phyloP scores from a whole-genome alignment of 2,113 vertebrate species.

The Motacilla tschutschensis region DNA sequence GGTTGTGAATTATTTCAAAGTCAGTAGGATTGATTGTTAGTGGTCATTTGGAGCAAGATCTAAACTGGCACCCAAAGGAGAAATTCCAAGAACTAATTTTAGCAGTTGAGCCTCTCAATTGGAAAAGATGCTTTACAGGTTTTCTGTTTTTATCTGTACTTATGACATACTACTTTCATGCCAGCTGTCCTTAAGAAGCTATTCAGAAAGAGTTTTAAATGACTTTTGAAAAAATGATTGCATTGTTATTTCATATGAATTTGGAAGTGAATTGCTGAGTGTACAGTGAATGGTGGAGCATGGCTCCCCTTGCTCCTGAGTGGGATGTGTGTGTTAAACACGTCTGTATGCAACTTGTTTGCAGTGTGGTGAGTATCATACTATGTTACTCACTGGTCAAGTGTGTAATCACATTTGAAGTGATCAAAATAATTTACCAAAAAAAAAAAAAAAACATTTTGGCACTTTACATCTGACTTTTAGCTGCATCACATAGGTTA shows the following conservation, averaged over 20 bases:
- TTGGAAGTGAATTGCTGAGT: conserved; percentile 18
- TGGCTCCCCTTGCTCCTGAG: not conserved
- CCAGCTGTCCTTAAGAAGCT: not conserved
- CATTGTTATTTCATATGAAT: not conserved
- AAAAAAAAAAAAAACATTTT: not conserved
- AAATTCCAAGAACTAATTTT: conserved; percentile 62
- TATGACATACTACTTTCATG: conserved; percentile 4
- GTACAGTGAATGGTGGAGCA: not conserved
- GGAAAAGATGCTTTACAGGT: conserved; percentile 45
- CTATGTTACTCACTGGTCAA: not conserved
- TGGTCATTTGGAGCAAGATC: conserved; percentile 49
- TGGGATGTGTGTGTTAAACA: not conserved
- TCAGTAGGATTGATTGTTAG: conserved; percentile 19
- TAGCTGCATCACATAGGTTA: not conserved
- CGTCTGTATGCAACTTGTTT: not conserved
- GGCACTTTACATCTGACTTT: not conserved
- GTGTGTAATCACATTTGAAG: not conserved
- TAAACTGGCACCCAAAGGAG: conserved; percentile 45
- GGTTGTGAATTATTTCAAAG: not conserved
- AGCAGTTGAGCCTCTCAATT: conserved; percentile 43
- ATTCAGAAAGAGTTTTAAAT: not conserved
- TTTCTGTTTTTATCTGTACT: conserved; percentile 60
- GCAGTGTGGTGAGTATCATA: not conserved
- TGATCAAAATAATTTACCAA: not conserved
- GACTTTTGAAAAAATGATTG: not conserved